Conservation (phyloP, 2,113 vertebrate species). For the Protobothrops mucrosquamatus region DNA sequence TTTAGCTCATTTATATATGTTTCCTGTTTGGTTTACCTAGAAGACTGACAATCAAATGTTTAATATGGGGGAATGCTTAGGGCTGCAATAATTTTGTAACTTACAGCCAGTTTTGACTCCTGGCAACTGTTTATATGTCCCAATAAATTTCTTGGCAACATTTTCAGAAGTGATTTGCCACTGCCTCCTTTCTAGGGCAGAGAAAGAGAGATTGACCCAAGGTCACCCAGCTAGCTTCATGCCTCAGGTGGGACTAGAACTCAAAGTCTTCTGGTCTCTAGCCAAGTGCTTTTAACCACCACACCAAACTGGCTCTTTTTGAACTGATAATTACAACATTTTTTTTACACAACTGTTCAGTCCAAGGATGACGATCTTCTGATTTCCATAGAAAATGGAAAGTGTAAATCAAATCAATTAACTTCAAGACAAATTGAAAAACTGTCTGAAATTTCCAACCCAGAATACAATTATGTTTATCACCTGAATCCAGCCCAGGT, state of each 20-base stretch:
- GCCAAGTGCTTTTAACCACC: background rate
- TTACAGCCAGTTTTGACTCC: background rate
- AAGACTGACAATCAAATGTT: background rate
- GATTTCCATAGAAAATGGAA: too few species aligned
- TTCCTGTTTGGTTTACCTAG: too few species aligned
- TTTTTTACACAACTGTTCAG: too few species aligned
- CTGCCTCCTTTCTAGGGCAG: background rate
- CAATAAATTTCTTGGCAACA: background rate
- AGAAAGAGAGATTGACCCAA: background rate
- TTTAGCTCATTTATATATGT: too few species aligned
- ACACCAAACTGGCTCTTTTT: background rate
- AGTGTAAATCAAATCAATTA: too few species aligned
- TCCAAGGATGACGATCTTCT: too few species aligned
- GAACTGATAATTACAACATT: too few species aligned
- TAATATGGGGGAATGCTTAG: background rate
- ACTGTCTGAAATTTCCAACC: too few species aligned
- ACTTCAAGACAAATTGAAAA: too few species aligned
- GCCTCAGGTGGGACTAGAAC: background rate
- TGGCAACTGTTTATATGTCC: background rate
- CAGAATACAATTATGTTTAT: background rate
- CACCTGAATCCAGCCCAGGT: background rate
- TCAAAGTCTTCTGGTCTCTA: background rate
- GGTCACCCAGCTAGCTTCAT: background rate
- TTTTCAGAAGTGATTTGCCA: background rate
- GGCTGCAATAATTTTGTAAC: background rate